Percentiles rank a stretch among this genome's conserved stretches.
phyloP scores from a whole-genome alignment of 1,140 invertebrate genomes.

The Capitella teleta region DNA sequence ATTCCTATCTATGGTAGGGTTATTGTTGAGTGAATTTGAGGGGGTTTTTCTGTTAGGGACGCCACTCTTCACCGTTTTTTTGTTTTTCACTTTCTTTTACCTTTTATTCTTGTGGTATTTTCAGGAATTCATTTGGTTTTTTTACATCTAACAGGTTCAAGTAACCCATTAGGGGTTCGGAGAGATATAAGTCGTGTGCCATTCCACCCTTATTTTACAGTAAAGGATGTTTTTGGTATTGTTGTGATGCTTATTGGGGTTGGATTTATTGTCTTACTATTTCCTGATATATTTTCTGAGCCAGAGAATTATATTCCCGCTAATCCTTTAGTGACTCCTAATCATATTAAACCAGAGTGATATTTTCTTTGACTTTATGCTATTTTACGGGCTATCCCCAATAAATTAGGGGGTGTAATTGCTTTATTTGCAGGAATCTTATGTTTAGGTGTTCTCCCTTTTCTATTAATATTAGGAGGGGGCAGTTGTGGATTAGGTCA shows the following conservation, averaged over 20 bases:
- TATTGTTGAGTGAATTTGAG: constrained; percentile 56
- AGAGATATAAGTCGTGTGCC: constrained; percentile 52
- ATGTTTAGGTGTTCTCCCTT: background rate
- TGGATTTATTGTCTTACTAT: constrained; percentile 29
- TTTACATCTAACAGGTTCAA: constrained; percentile 51
- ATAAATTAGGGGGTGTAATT: constrained; percentile 61
- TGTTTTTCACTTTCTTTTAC: constrained; percentile 57
- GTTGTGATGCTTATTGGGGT: constrained; percentile 40
- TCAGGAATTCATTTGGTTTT: constrained; percentile 31
- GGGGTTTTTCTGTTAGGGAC: constrained; percentile 57
- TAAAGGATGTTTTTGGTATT: constrained; percentile 18
- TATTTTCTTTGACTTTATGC: constrained; percentile 66
- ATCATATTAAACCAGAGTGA: constrained; percentile 64
- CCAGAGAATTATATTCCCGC: constrained; percentile 59
- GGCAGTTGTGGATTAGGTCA: background rate
- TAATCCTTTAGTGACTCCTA: constrained; percentile 55
- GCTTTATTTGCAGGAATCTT: constrained; percentile 34
- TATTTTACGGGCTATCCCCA: constrained; percentile 59
- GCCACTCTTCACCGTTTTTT: constrained; percentile 59
- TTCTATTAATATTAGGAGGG: background rate
- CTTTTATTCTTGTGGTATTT: constrained; percentile 40
- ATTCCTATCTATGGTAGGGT: constrained; percentile 17
- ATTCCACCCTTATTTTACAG: constrained; percentile 45
- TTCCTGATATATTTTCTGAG: constrained; percentile 52
- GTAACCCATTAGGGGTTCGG: constrained; percentile 50